Conservation (phyloP, 2,113 vertebrate species). For the Halcyon senegalensis region DNA sequence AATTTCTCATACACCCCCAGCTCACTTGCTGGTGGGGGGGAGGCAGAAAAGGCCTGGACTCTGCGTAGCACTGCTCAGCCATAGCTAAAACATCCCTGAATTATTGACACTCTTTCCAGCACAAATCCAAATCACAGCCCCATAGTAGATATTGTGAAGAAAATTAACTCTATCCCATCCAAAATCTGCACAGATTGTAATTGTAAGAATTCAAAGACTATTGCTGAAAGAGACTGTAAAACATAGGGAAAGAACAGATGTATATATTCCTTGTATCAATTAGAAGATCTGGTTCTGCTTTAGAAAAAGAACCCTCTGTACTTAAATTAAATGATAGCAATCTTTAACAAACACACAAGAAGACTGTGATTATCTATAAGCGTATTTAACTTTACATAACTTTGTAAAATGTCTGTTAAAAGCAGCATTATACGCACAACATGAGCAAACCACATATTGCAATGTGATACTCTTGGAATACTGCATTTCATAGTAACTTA, state of each 20-base stretch:
- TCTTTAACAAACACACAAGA: not conserved
- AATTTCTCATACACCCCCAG: not conserved
- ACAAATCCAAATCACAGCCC: not conserved
- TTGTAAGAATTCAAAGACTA: not conserved
- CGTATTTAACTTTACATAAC: not conserved
- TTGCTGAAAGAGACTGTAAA: not conserved
- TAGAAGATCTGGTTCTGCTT: not conserved
- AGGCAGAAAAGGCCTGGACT: not conserved
- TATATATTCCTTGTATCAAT: not conserved
- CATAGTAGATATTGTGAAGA: not conserved
- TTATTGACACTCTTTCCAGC: not conserved
- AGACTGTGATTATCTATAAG: not conserved
- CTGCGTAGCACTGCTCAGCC: not conserved
- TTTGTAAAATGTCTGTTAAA: not conserved
- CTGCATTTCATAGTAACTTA: not conserved
- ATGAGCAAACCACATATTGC: not conserved
- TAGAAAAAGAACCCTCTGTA: not conserved
- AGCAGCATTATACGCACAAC: not conserved
- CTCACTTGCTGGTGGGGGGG: not conserved
- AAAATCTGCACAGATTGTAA: not conserved
- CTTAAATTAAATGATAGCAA: conserved; percentile 31
- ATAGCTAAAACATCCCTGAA: not conserved
- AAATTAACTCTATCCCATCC: not conserved
- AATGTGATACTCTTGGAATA: not conserved
- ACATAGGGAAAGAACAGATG: fast-evolving